Evolutionary conservation across 2,888 invertebrate species (phyloP).

Genomic region (Erebia epiphron): DNA sequence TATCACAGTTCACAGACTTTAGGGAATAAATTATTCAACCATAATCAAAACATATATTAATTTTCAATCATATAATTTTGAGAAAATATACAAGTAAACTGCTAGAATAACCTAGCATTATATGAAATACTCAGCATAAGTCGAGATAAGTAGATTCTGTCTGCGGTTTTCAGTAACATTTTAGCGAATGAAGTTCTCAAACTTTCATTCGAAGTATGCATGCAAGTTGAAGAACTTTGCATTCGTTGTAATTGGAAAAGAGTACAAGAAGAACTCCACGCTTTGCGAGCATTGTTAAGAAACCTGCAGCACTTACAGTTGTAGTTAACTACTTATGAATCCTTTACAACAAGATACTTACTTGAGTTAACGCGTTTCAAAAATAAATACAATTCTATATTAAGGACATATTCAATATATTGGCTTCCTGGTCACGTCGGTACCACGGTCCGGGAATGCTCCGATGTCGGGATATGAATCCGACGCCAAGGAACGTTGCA

Average conservation of each 20-base stretch:
- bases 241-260: slow-evolving; percentile 7
- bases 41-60: too few species aligned
- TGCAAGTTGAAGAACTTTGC: slow-evolving; percentile 7
- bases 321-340: not conserved
- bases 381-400: not conserved
- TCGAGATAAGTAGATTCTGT: slow-evolving; percentile 1
- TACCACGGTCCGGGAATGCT: slow-evolving; percentile 18
- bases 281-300: slow-evolving; percentile 2
- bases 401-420: slow-evolving; percentile 16
- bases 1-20: too few species aligned
- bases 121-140: not conserved
- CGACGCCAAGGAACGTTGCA: slow-evolving; percentile 31
- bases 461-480: slow-evolving; percentile 35
- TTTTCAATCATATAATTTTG: not conserved
- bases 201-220: slow-evolving; percentile 5
- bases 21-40: too few species aligned
- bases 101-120: not conserved
- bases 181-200: slow-evolving; percentile 15
- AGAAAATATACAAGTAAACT: not conserved
- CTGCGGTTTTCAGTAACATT: not conserved
- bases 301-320: not conserved
- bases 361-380: too few species aligned
- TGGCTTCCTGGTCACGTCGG: slow-evolving; percentile 29
- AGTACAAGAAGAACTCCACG: not conserved
- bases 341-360: too few species aligned